Evolutionary conservation across 2,113 vertebrate species (phyloP).

Genomic region (Chauna torquata): DNA sequence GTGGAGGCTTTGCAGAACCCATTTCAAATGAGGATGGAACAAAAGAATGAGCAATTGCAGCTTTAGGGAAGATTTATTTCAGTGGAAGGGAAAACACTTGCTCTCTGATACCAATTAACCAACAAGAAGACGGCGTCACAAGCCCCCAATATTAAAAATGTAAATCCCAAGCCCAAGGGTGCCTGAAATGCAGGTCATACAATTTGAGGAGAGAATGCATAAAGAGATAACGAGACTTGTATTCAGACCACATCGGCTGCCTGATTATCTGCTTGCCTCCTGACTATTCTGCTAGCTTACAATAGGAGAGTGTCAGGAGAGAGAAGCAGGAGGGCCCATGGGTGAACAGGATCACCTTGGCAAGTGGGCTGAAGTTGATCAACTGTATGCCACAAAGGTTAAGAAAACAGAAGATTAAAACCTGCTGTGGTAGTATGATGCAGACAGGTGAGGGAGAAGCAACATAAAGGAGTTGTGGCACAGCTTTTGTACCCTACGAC

Average conservation of each 20-base stretch:
- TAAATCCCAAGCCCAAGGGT: slow-evolving; percentile 82
- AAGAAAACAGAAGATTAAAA: neutral
- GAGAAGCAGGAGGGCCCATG: neutral
- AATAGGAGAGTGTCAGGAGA: neutral
- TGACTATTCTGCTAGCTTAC: slow-evolving; percentile 25
- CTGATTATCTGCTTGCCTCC: slow-evolving; percentile 65
- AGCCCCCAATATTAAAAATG: slow-evolving; percentile 82
- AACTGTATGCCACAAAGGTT: neutral
- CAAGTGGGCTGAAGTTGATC: slow-evolving; percentile 1
- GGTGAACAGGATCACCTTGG: neutral
- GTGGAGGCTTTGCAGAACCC: slow-evolving; percentile 78
- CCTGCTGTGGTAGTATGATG: neutral
- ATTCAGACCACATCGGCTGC: slow-evolving; percentile 53
- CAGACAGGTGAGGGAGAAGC: neutral
- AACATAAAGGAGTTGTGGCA: neutral
- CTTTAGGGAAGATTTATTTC: slow-evolving; percentile 84
- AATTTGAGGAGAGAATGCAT: slow-evolving; percentile 73
- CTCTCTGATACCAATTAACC: slow-evolving; percentile 84
- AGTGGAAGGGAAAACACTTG: slow-evolving; percentile 81
- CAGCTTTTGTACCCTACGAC: neutral
- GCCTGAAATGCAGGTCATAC: slow-evolving; percentile 77
- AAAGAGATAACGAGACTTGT: slow-evolving; percentile 71
- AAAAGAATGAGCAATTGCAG: slow-evolving; percentile 80
- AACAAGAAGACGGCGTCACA: slow-evolving; percentile 77
- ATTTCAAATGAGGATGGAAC: slow-evolving; percentile 83